phyloP scores from a whole-genome alignment of 2,113 vertebrate species.

The Megaptera novaeangliae region DNA sequence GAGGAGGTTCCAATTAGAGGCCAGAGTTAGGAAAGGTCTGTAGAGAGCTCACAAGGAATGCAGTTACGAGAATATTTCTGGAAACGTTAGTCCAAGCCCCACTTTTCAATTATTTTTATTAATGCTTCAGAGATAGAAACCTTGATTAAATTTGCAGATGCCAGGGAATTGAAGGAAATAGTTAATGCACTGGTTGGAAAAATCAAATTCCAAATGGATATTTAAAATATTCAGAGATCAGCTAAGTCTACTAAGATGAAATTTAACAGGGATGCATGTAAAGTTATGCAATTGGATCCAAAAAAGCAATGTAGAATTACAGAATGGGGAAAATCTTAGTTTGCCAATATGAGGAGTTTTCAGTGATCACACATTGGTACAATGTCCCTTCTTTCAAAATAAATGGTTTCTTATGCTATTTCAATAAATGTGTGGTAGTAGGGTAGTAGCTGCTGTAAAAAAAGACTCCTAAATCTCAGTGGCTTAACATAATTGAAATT shows the following conservation, averaged over 20 bases:
- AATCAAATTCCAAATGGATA: slow-evolving; percentile 7
- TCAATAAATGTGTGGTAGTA: neutral
- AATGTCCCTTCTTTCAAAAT: neutral
- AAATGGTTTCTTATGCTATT: neutral
- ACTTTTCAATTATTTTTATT: neutral
- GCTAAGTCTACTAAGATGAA: neutral
- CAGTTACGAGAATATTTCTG: neutral
- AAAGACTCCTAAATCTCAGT: neutral
- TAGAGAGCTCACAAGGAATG: neutral
- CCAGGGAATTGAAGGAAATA: neutral
- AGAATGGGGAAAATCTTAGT: neutral
- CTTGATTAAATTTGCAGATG: neutral
- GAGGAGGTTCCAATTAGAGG: neutral
- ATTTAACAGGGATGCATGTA: neutral
- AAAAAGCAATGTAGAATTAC: neutral
- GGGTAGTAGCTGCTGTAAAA: neutral
- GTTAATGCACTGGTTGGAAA: neutral
- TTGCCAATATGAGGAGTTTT: neutral
- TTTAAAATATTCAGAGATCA: neutral
- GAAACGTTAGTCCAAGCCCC: neutral
- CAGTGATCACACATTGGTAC: neutral
- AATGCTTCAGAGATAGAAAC: neutral
- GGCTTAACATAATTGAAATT: neutral
- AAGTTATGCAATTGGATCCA: neutral
- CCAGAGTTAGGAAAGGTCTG: neutral